phyloP scores from a whole-genome alignment of 2,888 invertebrate genomes.

The Clivina fossor region DNA sequence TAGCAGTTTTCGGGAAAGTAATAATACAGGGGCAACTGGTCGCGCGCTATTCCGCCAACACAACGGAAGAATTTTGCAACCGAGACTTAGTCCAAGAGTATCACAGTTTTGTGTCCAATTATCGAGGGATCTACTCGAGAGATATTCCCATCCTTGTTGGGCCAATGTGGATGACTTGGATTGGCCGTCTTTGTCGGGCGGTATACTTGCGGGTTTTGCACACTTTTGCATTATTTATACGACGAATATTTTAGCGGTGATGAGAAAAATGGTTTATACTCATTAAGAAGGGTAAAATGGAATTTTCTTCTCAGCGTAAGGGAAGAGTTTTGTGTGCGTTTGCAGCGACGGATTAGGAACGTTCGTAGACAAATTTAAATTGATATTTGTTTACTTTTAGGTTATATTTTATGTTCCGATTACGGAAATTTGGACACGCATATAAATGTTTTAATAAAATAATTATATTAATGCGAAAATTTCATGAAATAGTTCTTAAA shows the following conservation, averaged over 20 bases:
- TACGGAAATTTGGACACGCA: no score
- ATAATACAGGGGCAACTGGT: no score
- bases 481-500: no score
- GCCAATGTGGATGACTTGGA: background rate
- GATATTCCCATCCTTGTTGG: background rate
- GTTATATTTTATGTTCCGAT: no score
- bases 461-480: no score
- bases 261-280: background rate
- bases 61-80: slow-evolving; percentile 10
- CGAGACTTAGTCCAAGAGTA: slow-evolving; percentile 7
- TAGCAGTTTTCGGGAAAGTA: no score
- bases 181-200: background rate
- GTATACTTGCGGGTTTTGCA: background rate
- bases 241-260: slow-evolving; percentile 20
- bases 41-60: slow-evolving; percentile 18
- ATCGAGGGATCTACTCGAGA: slow-evolving; percentile 22
- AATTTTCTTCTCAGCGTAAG: no score
- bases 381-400: no score
- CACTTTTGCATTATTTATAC: slow-evolving; percentile 23
- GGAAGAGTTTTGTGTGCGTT: no score
- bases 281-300: background rate
- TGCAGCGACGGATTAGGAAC: no score
- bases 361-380: slow-evolving; percentile 1
- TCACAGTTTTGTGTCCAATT: slow-evolving; percentile 32
- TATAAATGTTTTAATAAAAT: no score